Evolutionary conservation across 2,797 vertebrate species (phyloP), one percentile per base, ranked within the genome.

Genomic region (Pseudotriccus pelzelni): DNA sequence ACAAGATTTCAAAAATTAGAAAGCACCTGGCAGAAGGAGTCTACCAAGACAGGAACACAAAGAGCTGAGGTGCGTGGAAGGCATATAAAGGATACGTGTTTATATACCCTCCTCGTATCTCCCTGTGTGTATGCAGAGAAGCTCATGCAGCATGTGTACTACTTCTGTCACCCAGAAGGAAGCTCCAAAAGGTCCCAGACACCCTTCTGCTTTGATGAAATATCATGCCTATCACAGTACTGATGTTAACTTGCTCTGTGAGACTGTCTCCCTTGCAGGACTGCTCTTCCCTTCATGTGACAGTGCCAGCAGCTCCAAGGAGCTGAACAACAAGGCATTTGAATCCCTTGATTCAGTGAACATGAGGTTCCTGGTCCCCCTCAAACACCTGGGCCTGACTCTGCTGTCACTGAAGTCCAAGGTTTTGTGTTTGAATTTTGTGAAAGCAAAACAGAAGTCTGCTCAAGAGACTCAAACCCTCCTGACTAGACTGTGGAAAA

Each of bases 271-370:
- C 18, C 20, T 43, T 41, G 19, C 7, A 74, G 28, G 39, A 18
- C 16, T 59, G 25, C 5, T 49, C 7, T 63, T 72, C 9, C 14
- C 16, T 2, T 2, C 11, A 14, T 1, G 0, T 0, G 1, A 13
- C 0, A 0, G 22, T 11, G 53, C 14, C 55, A 87, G 25, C 39
- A 84, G 11, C 49, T 74, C 44, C 34, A 56, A 58, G 46, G 5
- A 77, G 11, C 9, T 82, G 16, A 58, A 41, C 2, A 49, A 32
- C 7, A 12, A 86, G 24, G 36, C 5, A 14, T 39, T 46, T 55
- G 15, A 76, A 62, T 86, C 30, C 62, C 27, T 78, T 58, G 7
- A 68, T 69, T 69, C 30, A 22, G n/a, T 39, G 60, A 53, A 12
- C 0, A 0, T 41, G 23, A 66, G 28, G 16, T 10, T 69, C 22